These are phyloP conservation scores for Opisthograptis luteolata DNA, from an alignment of 2,888 invertebrate species.

Conservation along the genomic window DNA sequence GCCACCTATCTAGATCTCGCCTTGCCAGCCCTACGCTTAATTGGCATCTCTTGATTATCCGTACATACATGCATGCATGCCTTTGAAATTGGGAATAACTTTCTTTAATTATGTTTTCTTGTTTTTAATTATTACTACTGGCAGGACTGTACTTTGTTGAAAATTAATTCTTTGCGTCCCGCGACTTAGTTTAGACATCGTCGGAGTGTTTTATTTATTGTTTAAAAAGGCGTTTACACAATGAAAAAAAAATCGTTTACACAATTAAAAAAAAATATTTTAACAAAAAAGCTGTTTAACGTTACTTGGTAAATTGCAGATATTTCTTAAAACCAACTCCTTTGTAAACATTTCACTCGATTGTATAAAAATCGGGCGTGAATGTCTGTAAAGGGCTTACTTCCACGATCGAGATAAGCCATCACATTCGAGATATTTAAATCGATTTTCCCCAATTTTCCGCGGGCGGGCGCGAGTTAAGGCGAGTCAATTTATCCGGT, in stretches of 20 bases:
- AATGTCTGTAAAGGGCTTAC: conserved; percentile 35
- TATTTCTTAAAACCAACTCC: background rate
- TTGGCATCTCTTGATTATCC: conserved; percentile 65
- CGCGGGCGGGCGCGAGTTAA: conserved; percentile 75
- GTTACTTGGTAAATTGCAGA: background rate
- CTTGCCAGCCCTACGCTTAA: conserved; percentile 62
- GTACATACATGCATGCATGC: conserved; percentile 33
- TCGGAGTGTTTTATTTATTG: background rate
- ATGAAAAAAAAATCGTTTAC: no score
- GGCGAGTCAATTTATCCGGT: conserved; percentile 80
- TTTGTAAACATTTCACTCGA: conserved; percentile 15
- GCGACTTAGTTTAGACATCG: background rate
- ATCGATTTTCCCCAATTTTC: conserved; percentile 84
- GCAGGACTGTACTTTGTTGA: background rate
- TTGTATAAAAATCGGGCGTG: conserved; percentile 21
- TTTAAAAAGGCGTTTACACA: background rate
- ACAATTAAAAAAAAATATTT: no score
- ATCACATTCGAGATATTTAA: conserved; percentile 83
- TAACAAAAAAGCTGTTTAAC: background rate
- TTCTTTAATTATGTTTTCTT: conserved; percentile 26
- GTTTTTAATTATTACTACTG: conserved; percentile 12
- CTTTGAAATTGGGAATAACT: conserved; percentile 33
- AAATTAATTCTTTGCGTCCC: conserved; percentile 16
- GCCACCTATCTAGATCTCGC: conserved; percentile 66
- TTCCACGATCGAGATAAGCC: conserved; percentile 72